phyloP scores from a whole-genome alignment of 2,888 invertebrate species.

The Torymus aiolomorphi region DNA sequence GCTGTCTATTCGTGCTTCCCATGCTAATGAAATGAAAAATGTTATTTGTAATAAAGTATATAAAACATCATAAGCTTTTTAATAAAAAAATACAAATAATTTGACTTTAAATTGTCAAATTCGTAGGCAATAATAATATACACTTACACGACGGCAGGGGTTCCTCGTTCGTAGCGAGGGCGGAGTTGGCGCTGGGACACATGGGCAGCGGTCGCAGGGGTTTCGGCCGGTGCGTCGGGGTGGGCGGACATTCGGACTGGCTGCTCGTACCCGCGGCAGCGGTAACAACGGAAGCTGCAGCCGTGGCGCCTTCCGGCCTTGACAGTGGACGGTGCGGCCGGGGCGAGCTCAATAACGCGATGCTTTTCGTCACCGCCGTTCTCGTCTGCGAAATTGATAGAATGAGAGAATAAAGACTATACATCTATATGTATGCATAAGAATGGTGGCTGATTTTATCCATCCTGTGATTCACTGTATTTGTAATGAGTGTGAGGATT shows the following conservation, averaged over 20 bases:
- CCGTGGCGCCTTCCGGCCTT: constrained; percentile 77
- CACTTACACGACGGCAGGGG: constrained; percentile 88
- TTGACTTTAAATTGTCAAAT: not conserved
- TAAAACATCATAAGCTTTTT: constrained; percentile 13
- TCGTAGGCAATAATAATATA: not conserved
- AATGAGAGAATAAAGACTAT: no score
- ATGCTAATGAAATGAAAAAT: constrained; percentile 79
- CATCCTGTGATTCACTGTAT: no score
- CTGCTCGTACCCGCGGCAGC: constrained; percentile 65
- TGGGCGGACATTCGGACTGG: constrained; percentile 87
- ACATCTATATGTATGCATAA: no score
- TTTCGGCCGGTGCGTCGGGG: constrained; percentile 90
- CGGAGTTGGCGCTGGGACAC: constrained; percentile 69
- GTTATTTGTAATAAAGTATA: not conserved
- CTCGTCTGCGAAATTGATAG: constrained; percentile 63
- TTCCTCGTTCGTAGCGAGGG: constrained; percentile 79
- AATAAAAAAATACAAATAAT: constrained; percentile 17
- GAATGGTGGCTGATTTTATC: no score
- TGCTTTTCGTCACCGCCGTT: constrained; percentile 72
- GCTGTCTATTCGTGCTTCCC: constrained; percentile 98
- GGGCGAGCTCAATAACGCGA: constrained; percentile 77
- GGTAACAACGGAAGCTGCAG: constrained; percentile 69
- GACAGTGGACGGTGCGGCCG: constrained; percentile 73
- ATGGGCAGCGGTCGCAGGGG: constrained; percentile 79
- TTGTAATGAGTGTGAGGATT: no score